phyloP scores from a whole-genome alignment of 2,113 vertebrate species.

The Marmota monax region DNA sequence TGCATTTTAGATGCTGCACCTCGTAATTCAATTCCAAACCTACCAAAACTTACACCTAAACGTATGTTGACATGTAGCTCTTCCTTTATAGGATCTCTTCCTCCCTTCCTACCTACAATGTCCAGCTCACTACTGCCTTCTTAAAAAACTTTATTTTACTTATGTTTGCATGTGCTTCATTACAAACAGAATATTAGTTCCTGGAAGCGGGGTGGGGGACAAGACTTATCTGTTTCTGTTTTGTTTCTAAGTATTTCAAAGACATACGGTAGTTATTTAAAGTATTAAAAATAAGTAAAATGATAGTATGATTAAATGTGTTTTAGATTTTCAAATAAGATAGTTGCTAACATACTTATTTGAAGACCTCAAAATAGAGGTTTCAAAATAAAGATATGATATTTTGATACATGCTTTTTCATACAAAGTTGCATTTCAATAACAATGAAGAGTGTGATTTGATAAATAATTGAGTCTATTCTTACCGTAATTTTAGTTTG shows the following conservation, averaged over 20 bases:
- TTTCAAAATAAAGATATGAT: background rate
- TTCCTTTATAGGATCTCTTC: background rate
- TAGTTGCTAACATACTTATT: background rate
- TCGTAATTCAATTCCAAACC: background rate
- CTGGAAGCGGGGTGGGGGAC: background rate
- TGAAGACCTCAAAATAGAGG: background rate
- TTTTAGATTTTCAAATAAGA: background rate
- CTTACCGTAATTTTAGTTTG: background rate
- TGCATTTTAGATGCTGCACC: background rate
- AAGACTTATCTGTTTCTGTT: background rate
- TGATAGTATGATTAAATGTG: background rate
- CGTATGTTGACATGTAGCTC: background rate
- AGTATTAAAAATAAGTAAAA: background rate
- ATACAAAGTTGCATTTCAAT: background rate
- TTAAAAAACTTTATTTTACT: background rate
- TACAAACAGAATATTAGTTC: background rate
- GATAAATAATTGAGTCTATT: background rate
- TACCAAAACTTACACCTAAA: background rate
- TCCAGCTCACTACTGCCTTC: background rate
- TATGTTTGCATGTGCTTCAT: background rate
- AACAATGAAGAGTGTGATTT: background rate
- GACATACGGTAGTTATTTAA: background rate
- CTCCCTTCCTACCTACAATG: fast-evolving
- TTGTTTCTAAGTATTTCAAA: background rate
- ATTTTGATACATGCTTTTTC: background rate